phyloP scores from a whole-genome alignment of 2,888 invertebrate species.

The Tryphoninae sp. region DNA sequence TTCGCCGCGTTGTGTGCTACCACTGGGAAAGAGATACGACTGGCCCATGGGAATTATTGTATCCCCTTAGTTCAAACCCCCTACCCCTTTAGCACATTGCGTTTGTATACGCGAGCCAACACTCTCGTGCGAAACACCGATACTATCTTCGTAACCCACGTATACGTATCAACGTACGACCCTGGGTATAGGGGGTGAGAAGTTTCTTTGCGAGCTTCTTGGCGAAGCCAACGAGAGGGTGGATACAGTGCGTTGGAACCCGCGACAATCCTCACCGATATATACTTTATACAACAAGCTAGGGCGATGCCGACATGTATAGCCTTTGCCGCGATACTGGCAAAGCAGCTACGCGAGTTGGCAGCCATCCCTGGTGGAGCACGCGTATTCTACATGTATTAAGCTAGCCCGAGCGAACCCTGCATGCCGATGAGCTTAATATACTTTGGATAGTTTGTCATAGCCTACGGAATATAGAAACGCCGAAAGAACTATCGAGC shows the following conservation, averaged over 20 bases:
- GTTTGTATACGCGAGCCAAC: slow-evolving; percentile 46
- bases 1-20: slow-evolving; percentile 74
- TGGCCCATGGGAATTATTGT: slow-evolving; percentile 75
- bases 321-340: slow-evolving; percentile 34
- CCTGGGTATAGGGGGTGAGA: background rate
- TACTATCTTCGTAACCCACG: slow-evolving; percentile 20
- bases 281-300: slow-evolving; percentile 57
- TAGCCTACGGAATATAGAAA: slow-evolving; percentile 61
- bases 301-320: background rate
- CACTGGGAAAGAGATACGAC: slow-evolving; percentile 77
- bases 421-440: slow-evolving; percentile 79
- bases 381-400: slow-evolving; percentile 70
- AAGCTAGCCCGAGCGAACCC: slow-evolving; percentile 75
- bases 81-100: background rate
- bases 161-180: slow-evolving; percentile 11
- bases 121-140: slow-evolving; percentile 26
- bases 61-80: slow-evolving; percentile 63
- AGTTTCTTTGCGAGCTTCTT: slow-evolving; percentile 58
- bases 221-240: slow-evolving; percentile 32
- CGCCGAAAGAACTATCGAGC: slow-evolving; percentile 27
- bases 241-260: slow-evolving; percentile 60
- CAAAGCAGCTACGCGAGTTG: slow-evolving; percentile 53
- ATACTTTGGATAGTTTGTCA: slow-evolving; percentile 76
- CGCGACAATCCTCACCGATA: slow-evolving; percentile 44
- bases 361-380: slow-evolving; percentile 63